Evolutionary conservation across 2,113 vertebrate genomes (phyloP).

Genomic region (Ceyx cyanopectus): DNA sequence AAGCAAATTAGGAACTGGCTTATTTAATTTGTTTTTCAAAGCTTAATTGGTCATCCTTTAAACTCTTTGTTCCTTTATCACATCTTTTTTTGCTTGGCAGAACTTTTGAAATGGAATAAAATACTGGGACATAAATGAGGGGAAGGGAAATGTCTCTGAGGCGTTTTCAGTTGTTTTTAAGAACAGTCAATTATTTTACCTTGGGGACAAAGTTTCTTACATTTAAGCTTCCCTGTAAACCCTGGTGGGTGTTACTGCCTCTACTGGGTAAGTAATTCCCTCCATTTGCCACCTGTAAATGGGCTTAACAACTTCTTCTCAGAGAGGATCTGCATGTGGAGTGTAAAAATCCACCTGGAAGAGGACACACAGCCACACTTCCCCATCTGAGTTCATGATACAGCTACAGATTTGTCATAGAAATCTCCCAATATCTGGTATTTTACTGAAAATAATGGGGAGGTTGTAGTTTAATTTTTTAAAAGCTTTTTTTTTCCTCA

Average conservation of each 20-base stretch:
- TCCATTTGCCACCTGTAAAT: not conserved
- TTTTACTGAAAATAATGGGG: not conserved
- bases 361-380: not conserved
- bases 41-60: not conserved
- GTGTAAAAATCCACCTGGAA: not conserved
- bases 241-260: not conserved
- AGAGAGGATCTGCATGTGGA: not conserved
- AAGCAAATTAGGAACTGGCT: not conserved
- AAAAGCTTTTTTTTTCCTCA: not conserved
- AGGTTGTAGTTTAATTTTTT: not conserved
- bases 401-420: not conserved
- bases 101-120: not conserved
- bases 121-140: not conserved
- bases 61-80: not conserved
- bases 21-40: conserved; percentile 6
- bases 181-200: not conserved
- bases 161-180: not conserved
- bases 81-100: not conserved
- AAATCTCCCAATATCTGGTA: not conserved
- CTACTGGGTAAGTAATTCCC: not conserved
- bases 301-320: not conserved
- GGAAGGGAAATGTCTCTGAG: not conserved
- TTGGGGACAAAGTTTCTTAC: not conserved
- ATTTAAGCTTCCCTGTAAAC: not conserved
- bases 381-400: not conserved